Conservation (phyloP, 1,140 invertebrate species). For the Panonychus citri region DNA sequence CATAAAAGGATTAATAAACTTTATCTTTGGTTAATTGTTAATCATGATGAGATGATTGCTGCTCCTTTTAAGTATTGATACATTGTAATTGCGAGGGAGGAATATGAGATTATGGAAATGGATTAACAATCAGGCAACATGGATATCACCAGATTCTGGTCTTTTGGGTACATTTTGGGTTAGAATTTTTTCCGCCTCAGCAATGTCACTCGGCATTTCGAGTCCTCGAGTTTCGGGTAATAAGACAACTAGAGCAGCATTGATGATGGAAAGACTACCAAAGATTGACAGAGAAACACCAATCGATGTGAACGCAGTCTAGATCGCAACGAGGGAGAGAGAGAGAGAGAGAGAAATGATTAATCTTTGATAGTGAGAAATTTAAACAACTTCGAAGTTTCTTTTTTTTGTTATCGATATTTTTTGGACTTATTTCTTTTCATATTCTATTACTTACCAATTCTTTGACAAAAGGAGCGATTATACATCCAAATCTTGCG, state of each 20-base stretch:
- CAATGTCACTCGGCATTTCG: not conserved
- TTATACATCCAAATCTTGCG: constrained; percentile 21
- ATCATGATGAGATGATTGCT: too few species aligned
- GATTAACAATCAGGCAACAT: not conserved
- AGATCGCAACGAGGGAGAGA: not conserved
- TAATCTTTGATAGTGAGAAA: not conserved
- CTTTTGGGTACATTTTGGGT: not conserved
- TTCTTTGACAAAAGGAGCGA: constrained; percentile 28
- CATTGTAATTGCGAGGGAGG: too few species aligned
- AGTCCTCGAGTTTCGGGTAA: not conserved
- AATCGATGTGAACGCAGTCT: not conserved
- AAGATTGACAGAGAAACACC: not conserved
- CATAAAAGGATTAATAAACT: too few species aligned
- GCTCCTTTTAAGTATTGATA: too few species aligned
- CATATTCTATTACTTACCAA: constrained; percentile 22
- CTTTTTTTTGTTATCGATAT: too few species aligned
- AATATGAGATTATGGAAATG: too few species aligned
- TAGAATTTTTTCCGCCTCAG: not conserved
- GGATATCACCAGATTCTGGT: not conserved
- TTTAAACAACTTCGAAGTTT: too few species aligned
- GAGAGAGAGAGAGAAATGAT: too few species aligned
- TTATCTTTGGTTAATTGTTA: too few species aligned
- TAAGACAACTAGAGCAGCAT: not conserved
- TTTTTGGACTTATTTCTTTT: not conserved
- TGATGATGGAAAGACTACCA: not conserved